Conservation (phyloP, 2,888 invertebrate species). For the Sisyra terminalis region DNA sequence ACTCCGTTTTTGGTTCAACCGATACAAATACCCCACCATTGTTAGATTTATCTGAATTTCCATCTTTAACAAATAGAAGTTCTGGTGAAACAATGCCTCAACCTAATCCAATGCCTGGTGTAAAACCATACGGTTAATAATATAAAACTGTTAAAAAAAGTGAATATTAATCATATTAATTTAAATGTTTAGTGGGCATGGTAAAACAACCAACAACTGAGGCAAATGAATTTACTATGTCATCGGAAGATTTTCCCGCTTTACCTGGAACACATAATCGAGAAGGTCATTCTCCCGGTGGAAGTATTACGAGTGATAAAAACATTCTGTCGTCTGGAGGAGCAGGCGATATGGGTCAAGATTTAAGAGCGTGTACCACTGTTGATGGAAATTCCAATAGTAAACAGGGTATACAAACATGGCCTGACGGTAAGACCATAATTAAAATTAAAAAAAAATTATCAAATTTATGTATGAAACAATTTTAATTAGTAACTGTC, state of each 20-base stretch:
- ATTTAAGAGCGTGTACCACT: slow-evolving; percentile 11
- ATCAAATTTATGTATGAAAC: not conserved
- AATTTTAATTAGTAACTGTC: not conserved
- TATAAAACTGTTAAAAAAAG: too few relatives aligned
- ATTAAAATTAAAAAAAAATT: not conserved
- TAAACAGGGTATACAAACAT: slow-evolving; percentile 74
- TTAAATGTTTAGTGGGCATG: slow-evolving; percentile 59
- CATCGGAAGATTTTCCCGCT: slow-evolving; percentile 98
- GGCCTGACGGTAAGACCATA: slow-evolving; percentile 60
- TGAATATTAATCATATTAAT: not conserved
- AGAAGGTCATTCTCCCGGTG: slow-evolving; percentile 49
- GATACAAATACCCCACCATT: slow-evolving; percentile 71
- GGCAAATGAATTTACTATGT: slow-evolving; percentile 92
- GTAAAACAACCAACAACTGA: slow-evolving; percentile 88
- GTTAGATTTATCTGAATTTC: slow-evolving; percentile 83
- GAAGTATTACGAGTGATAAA: slow-evolving; percentile 28
- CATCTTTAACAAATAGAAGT: slow-evolving; percentile 77
- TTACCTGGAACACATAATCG: slow-evolving; percentile 80
- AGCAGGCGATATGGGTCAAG: slow-evolving; percentile 26
- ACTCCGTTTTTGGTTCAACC: slow-evolving; percentile 66
- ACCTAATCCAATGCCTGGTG: slow-evolving; percentile 72
- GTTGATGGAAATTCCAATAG: slow-evolving; percentile 16
- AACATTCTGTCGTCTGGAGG: slow-evolving; percentile 23
- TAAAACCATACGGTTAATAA: slow-evolving; percentile 72
- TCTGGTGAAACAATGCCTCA: slow-evolving; percentile 60